Evolutionary conservation across 1,140 invertebrate species (phyloP).

Genomic region (Calliphora vicina): DNA sequence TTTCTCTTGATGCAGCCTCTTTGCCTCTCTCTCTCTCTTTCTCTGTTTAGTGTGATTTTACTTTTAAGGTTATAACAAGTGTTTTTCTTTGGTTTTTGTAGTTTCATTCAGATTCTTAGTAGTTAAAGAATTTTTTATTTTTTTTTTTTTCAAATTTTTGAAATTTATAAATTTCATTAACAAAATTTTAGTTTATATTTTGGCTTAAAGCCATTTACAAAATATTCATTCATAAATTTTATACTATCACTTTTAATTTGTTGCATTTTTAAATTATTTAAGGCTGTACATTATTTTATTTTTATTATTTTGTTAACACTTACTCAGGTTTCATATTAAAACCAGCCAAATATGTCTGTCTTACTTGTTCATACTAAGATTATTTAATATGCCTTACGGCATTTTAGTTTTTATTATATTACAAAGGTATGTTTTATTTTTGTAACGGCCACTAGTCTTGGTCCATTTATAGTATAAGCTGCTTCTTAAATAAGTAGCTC

Average conservation of each 20-base stretch:
- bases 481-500: neutral
- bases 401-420: neutral
- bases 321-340: neutral
- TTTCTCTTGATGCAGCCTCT: neutral
- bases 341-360: neutral
- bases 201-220: too few species aligned
- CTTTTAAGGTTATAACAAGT: too few species aligned
- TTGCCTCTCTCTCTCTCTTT: neutral
- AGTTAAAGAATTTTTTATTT: too few species aligned
- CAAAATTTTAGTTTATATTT: too few species aligned
- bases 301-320: neutral
- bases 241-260: neutral
- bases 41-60: too few species aligned
- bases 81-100: too few species aligned
- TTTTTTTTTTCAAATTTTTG: too few species aligned
- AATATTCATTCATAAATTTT: too few species aligned
- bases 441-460: neutral
- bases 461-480: neutral
- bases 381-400: neutral
- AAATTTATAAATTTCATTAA: too few species aligned
- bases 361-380: neutral
- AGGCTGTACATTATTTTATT: neutral
- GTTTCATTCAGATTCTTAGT: too few species aligned
- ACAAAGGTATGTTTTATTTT: too few species aligned
- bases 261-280: neutral